Conservation (phyloP, 2,797 vertebrate genomes). For the Siniperca scherzeri region DNA sequence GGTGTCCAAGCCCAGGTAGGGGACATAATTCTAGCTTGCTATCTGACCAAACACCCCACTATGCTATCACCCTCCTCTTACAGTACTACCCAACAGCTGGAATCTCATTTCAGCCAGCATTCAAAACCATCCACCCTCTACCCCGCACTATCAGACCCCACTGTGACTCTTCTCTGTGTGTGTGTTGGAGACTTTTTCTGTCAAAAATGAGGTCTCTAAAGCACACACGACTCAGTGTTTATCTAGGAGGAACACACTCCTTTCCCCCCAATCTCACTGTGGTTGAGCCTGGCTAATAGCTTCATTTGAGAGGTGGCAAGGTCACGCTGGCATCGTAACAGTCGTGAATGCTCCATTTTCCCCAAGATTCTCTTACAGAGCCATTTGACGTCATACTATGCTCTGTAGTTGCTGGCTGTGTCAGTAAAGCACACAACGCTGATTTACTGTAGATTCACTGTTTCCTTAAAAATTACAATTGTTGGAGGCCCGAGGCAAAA, state of each 20-base stretch:
- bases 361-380: constrained; percentile 33
- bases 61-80: constrained; percentile 72
- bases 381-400: constrained; percentile 18
- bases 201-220: constrained; percentile 49
- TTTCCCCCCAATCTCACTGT: constrained; percentile 47
- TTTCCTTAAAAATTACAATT: constrained; percentile 17
- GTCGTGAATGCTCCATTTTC: constrained; percentile 40
- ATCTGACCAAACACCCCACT: constrained; percentile 69
- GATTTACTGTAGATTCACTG: constrained; percentile 33
- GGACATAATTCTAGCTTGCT: constrained; percentile 71
- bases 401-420: constrained; percentile 23
- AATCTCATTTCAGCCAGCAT: constrained; percentile 70
- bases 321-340: constrained; percentile 52
- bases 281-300: constrained; percentile 63
- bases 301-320: constrained; percentile 69
- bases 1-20: constrained; percentile 59
- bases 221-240: constrained; percentile 45
- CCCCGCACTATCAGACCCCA: constrained; percentile 51
- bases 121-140: constrained; percentile 50
- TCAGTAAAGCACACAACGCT: constrained; percentile 24
- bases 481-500: constrained; percentile 11
- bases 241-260: constrained; percentile 38
- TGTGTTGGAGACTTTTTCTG: constrained; percentile 44
- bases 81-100: constrained; percentile 66
- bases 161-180: constrained; percentile 46